phyloP scores from a whole-genome alignment of 2,797 vertebrate genomes.

The Sebastes umbrosus region DNA sequence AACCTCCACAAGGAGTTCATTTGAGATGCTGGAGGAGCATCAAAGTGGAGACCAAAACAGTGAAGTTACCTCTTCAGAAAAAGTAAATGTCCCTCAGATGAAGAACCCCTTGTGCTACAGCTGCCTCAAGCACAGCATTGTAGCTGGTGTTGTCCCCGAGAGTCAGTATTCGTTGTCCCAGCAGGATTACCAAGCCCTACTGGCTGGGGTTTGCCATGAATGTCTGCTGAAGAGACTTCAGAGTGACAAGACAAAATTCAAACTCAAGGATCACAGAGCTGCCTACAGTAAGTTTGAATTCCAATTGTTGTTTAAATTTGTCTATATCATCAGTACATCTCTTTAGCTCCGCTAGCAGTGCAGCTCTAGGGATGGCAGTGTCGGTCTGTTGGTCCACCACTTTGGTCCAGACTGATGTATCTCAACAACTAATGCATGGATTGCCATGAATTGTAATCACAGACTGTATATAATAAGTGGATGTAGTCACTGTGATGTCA shows the following conservation, averaged over 20 bases:
- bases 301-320: not conserved
- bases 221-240: slow-evolving; percentile 88
- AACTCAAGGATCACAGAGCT: slow-evolving; percentile 65
- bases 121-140: slow-evolving; percentile 54
- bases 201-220: slow-evolving; percentile 86
- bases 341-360: not conserved
- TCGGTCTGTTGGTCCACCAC: not conserved
- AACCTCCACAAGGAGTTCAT: slow-evolving; percentile 61
- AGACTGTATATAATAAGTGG: too few relatives aligned
- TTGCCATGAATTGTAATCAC: not conserved
- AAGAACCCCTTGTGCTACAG: slow-evolving; percentile 53
- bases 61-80: slow-evolving; percentile 4
- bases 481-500: too few relatives aligned
- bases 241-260: slow-evolving; percentile 79
- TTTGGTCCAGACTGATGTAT: not conserved
- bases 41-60: not conserved
- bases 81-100: not conserved
- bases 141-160: slow-evolving; percentile 40
- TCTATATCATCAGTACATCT: not conserved
- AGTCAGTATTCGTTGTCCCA: slow-evolving; percentile 75
- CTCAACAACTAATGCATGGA: not conserved
- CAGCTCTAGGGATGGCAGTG: not conserved
- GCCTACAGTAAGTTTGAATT: slow-evolving; percentile 83
- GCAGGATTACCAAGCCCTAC: slow-evolving; percentile 84
- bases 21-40: slow-evolving; percentile 61